Conservation (phyloP, 2,888 invertebrate species). For the Conomelus anceps region DNA sequence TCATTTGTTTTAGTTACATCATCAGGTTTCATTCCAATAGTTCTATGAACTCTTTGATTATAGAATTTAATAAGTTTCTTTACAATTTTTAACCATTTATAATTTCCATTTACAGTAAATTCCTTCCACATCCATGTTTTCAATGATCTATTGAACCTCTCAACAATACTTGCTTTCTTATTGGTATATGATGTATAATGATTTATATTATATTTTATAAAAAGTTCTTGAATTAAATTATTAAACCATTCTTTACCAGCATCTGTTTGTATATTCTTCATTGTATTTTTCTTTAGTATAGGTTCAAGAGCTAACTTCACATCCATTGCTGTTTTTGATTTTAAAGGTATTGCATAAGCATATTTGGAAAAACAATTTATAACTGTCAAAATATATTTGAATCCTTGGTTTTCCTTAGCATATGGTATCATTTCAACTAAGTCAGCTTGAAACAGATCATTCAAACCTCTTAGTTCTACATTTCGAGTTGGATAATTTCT, state of each 20-base stretch:
- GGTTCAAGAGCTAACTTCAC: conserved; percentile 15
- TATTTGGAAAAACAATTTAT: conserved; percentile 17
- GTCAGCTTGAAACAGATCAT: conserved; percentile 25
- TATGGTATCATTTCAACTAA: conserved; percentile 23
- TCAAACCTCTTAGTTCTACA: conserved; percentile 21
- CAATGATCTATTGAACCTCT: conserved; percentile 26
- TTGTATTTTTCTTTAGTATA: background rate
- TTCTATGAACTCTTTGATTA: conserved; percentile 23
- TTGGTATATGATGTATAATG: conserved; percentile 25
- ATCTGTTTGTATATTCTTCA: conserved; percentile 27
- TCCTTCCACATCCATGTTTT: conserved; percentile 22
- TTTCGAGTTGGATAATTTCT: conserved; percentile 8
- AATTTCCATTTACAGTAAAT: conserved; percentile 20
- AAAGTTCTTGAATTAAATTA: conserved; percentile 15
- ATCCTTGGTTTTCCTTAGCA: conserved; percentile 1
- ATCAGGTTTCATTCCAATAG: conserved; percentile 23
- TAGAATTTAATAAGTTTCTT: conserved; percentile 18
- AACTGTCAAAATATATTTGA: conserved; percentile 11
- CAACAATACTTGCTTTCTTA: conserved; percentile 26
- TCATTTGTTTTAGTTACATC: conserved; percentile 22
- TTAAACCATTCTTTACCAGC: conserved; percentile 30
- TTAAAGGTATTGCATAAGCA: conserved; percentile 15
- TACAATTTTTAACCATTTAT: conserved; percentile 22
- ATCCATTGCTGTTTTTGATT: conserved; percentile 21
- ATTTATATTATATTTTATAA: conserved; percentile 25